Percentiles rank a stretch among this genome's conserved stretches.
Conservation (phyloP, 2,797 vertebrate species). For the Cuniculus paca region DNA sequence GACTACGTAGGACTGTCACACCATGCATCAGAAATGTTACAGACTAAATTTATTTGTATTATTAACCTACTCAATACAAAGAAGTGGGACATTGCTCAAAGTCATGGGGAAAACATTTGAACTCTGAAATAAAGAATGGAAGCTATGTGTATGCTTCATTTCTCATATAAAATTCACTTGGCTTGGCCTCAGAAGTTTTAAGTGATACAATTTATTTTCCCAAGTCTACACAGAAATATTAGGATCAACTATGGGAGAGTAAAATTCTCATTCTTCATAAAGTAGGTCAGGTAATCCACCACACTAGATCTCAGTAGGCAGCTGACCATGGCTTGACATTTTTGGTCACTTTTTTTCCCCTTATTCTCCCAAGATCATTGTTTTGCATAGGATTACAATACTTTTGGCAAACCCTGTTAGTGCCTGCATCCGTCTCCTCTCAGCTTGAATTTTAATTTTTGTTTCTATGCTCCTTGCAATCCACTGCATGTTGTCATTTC, state of each 20-base stretch:
- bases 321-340: neutral
- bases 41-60: conserved; percentile 82
- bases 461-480: neutral
- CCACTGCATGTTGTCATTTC: neutral
- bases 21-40: conserved; percentile 40
- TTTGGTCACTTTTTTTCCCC: neutral
- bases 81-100: conserved; percentile 69
- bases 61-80: conserved; percentile 83
- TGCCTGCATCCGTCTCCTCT: neutral
- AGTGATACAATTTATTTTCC: conserved; percentile 59
- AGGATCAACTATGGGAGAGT: neutral
- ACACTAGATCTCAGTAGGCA: neutral
- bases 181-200: conserved; percentile 58
- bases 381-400: conserved; percentile 12
- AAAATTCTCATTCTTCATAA: conserved; percentile 38
- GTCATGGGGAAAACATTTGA: conserved; percentile 75
- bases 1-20: conserved; percentile 57
- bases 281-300: neutral
- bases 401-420: neutral
- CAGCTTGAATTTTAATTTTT: conserved; percentile 21
- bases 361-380: neutral
- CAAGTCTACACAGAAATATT: conserved; percentile 31
- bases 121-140: conserved; percentile 79
- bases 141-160: conserved; percentile 56
- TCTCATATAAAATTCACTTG: conserved; percentile 62